phyloP scores from a whole-genome alignment of 2,113 vertebrate species.

The Romanogobio albipinnatus region DNA sequence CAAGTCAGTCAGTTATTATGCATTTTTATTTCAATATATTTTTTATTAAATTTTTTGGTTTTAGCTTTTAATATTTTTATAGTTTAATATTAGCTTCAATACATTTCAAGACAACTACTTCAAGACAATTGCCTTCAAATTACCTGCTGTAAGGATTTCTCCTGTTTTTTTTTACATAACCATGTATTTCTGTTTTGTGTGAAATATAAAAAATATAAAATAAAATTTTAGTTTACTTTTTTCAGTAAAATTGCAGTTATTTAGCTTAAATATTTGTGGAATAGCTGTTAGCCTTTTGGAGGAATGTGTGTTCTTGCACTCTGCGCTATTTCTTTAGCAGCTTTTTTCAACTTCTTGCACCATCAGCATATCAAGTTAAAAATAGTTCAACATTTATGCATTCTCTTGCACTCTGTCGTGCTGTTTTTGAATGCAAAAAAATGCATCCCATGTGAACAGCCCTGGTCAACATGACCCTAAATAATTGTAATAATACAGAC shows the following conservation, averaged over 20 bases:
- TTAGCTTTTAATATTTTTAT: background rate
- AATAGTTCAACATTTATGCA: constrained; percentile 2
- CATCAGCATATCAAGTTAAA: constrained; percentile 20
- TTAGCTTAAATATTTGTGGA: background rate
- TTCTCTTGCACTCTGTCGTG: background rate
- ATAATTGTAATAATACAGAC: background rate
- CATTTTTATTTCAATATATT: background rate
- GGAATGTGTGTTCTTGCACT: background rate
- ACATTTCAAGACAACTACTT: background rate
- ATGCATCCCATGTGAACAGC: background rate
- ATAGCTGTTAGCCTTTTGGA: background rate
- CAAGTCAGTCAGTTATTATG: background rate
- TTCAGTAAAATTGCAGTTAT: background rate
- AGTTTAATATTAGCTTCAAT: background rate
- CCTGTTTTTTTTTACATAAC: background rate
- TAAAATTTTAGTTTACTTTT: background rate
- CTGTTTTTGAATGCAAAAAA: constrained; percentile 10
- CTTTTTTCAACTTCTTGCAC: background rate
- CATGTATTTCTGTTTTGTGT: background rate
- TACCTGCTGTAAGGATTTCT: background rate
- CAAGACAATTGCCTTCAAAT: background rate
- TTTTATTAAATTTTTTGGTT: too few species aligned
- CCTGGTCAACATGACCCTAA: background rate
- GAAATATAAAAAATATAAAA: background rate
- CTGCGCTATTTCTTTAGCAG: background rate